phyloP scores from a whole-genome alignment of 2,888 invertebrate species.

The Metopia argyrocephala region DNA sequence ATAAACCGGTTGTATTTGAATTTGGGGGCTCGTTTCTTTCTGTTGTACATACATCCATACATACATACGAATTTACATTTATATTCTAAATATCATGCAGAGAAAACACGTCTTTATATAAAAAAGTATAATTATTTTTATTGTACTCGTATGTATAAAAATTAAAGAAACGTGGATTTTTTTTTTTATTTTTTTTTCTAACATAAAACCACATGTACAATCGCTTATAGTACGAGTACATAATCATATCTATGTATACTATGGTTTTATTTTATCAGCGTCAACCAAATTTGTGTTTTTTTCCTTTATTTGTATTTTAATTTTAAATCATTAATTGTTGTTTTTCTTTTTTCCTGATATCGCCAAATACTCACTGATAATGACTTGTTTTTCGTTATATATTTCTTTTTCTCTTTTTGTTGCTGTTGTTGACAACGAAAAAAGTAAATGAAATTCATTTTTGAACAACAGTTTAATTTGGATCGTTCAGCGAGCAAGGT shows the following conservation, averaged over 20 bases:
- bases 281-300: not conserved
- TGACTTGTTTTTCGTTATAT: slow-evolving; percentile 24
- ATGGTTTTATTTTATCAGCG: too few relatives aligned
- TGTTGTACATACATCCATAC: not conserved
- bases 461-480: slow-evolving; percentile 49
- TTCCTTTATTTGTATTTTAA: slow-evolving; percentile 3
- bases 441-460: slow-evolving; percentile 29
- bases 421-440: slow-evolving; percentile 15
- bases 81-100: not conserved
- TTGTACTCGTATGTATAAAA: too few relatives aligned
- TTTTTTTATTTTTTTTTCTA: too few relatives aligned
- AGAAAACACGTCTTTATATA: not conserved
- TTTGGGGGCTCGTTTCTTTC: not conserved
- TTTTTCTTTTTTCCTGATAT: slow-evolving; percentile 24
- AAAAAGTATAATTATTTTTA: too few relatives aligned
- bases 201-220: too few relatives aligned
- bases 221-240: too few relatives aligned
- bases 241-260: too few relatives aligned
- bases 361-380: slow-evolving; percentile 25
- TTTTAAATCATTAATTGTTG: slow-evolving; percentile 26
- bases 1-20: not conserved
- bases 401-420: too few relatives aligned
- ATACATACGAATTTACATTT: not conserved
- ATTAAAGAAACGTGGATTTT: too few relatives aligned
- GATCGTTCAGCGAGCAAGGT: slow-evolving; percentile 40